Base-by-base conservation (phyloP, 2,888 invertebrate species). In the Selenia dentaria region DNA sequence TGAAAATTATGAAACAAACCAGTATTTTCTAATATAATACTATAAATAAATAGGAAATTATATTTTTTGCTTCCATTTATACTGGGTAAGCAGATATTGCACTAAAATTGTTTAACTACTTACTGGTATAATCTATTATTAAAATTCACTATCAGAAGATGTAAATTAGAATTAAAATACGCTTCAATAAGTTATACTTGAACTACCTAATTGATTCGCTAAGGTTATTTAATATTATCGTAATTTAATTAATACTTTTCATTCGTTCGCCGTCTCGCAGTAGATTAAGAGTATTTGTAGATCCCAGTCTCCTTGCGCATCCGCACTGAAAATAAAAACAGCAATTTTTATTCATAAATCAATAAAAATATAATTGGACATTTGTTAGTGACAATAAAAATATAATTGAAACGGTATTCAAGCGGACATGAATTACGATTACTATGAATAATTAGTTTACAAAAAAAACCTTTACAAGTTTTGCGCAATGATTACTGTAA, bases 261-360 rank as follows among this genome's bases (percentile, higher is more conserved):
- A 8, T 51, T 43, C 48, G 37, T 50, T 20, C 10, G n/a, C 10
- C 24, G 24, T 28, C 22, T 27, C 26, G 22, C 6, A 26, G 16
- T 28, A 20, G 25, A 24, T 64, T 83, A 90, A 48, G 90, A 89
- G 74, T 88, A 90, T 70, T 84, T 90, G 75, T 89, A 89, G 69
- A 89, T 79, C 28, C 89, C 90, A 31, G 87, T 89, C 73, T 89
- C 90, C 69, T 80, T 85, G 49, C 90, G 88, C 87, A 90, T 89
- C 63, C 88, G 74, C 90, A 90, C 90, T 90, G 87, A 46, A 81
- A 88, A 59, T 62, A 65, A 70, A 29, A 27, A 33, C 6, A 31
- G 25, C 24, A 26, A 34, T 45, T 29, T 24, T 35, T 26, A 26
- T 45, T 25, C n/a, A 42, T 16, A 27, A 38, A 36, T 31, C 9